These are phyloP conservation scores for Trididemnum nubilum DNA, from an alignment of 23 tunicate species.

Conservation along the genomic window DNA sequence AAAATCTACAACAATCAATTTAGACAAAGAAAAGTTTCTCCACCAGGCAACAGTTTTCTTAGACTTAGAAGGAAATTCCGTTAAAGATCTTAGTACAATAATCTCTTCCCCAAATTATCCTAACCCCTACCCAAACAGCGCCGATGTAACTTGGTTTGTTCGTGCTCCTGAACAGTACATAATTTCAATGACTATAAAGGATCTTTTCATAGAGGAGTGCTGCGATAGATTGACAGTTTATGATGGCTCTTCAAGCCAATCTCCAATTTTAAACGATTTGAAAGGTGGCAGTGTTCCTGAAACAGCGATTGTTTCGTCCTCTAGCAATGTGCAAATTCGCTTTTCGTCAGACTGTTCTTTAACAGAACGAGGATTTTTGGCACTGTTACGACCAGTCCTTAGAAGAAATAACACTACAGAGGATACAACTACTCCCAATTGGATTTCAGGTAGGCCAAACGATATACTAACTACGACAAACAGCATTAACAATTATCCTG, in stretches of 20 bases:
- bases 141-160: not conserved
- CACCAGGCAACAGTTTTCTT: not conserved
- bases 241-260: not conserved
- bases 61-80: not conserved
- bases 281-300: not conserved
- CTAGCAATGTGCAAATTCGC: not conserved
- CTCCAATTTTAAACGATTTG: not conserved
- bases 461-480: too few species aligned
- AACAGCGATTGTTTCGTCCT: not conserved
- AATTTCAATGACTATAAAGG: not conserved
- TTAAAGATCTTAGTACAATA: not conserved
- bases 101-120: constrained; percentile 4
- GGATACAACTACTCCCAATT: too few species aligned
- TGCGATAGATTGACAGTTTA: constrained; percentile 11
- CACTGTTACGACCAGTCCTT: too few species aligned
- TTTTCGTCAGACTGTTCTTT: not conserved
- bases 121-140: not conserved
- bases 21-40: not conserved
- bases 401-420: too few species aligned
- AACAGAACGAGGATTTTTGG: not conserved
- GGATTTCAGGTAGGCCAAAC: too few species aligned
- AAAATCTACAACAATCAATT: not conserved
- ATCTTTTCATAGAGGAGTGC: not conserved
- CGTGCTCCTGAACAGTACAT: not conserved
- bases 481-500: not conserved